These are phyloP conservation scores for Xenopus laevis DNA, from an alignment of 2,113 vertebrate species.

Conservation along the genomic window DNA sequence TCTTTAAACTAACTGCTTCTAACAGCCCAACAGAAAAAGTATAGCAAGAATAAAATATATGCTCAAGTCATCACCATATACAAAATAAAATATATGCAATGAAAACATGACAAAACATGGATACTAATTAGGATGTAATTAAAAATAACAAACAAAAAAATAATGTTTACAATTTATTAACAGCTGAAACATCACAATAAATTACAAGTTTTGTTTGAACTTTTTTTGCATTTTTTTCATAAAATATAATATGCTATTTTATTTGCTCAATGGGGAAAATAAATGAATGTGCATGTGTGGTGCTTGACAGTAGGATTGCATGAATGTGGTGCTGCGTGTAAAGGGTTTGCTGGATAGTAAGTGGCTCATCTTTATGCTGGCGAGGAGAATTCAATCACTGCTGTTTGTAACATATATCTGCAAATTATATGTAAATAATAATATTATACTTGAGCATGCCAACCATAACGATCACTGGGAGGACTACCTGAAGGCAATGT, in stretches of 20 bases:
- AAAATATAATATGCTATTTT: slow-evolving; percentile 63
- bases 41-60: too few species aligned
- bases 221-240: slow-evolving; percentile 65
- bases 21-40: background rate
- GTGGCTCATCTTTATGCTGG: background rate
- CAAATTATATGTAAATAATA: too few species aligned
- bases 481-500: too few species aligned
- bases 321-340: background rate
- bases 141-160: background rate
- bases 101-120: background rate
- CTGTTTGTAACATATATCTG: too few species aligned
- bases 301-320: background rate
- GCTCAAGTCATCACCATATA: too few species aligned
- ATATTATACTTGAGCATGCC: too few species aligned
- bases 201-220: slow-evolving; percentile 61
- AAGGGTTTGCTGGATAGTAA: background rate
- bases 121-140: background rate
- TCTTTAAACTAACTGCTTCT: background rate
- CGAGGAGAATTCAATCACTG: background rate
- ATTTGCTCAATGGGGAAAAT: slow-evolving; percentile 59
- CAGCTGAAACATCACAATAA: slow-evolving; percentile 58
- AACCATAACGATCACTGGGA: too few species aligned
- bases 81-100: background rate
- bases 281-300: slow-evolving; percentile 37
- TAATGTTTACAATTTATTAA: slow-evolving; percentile 20